Percentiles rank a stretch among this genome's conserved stretches.
These are phyloP conservation scores for Epirrita christyi DNA, from an alignment of 2,888 invertebrate species.

Conservation along the genomic window DNA sequence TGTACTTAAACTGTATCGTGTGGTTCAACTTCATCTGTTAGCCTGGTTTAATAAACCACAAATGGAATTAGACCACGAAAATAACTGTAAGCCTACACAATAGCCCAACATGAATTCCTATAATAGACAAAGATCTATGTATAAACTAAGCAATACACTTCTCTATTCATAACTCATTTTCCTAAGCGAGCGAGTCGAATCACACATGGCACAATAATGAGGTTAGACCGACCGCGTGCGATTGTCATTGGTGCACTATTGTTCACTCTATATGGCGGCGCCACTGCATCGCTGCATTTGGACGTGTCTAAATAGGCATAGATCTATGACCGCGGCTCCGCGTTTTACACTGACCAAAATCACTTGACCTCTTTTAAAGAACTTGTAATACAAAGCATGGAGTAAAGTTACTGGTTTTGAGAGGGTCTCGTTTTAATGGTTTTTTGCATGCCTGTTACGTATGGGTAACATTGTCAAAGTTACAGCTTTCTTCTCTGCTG, in stretches of 20 bases:
- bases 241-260: constrained; percentile 80
- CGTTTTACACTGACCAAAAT: constrained; percentile 62
- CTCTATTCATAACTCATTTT: constrained; percentile 44
- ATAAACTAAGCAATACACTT: constrained; percentile 31
- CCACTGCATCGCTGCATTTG: constrained; percentile 69
- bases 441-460: constrained; percentile 67
- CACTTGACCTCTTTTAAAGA: constrained; percentile 42
- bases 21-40: too few relatives aligned
- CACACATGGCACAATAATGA: constrained; percentile 75
- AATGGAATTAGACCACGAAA: constrained; percentile 7
- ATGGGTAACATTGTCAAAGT: constrained; percentile 83
- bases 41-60: not conserved
- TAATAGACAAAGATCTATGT: constrained; percentile 4
- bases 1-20: too few relatives aligned
- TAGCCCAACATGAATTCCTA: constrained; percentile 17
- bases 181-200: constrained; percentile 44
- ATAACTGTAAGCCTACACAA: constrained; percentile 21
- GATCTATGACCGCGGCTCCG: constrained; percentile 78
- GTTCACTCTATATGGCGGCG: constrained; percentile 81
- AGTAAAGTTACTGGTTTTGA: constrained; percentile 18
- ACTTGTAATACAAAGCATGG: constrained; percentile 6
- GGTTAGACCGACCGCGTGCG: constrained; percentile 62
- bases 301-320: constrained; percentile 78
- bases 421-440: constrained; percentile 56
- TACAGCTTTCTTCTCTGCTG: constrained; percentile 79